These are phyloP conservation scores for Hylaeus volcanicus DNA, from an alignment of 1,140 invertebrate species.

Conservation along the genomic window DNA sequence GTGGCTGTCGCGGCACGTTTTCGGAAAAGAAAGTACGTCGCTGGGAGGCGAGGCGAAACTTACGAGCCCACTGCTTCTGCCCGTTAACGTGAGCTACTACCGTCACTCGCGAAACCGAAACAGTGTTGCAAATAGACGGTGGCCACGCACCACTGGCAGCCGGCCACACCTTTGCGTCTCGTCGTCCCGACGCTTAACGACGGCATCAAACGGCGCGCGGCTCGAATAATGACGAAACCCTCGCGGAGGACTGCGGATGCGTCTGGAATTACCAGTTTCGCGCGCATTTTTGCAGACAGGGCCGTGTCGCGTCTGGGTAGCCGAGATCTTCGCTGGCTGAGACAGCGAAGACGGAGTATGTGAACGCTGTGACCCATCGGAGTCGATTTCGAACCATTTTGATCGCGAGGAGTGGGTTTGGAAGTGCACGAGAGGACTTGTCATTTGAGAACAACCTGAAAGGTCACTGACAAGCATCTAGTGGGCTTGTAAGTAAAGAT, in stretches of 20 bases:
- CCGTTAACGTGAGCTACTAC: constrained; percentile 20
- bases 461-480: too few species aligned
- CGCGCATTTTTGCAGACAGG: constrained; percentile 48
- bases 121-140: constrained; percentile 27
- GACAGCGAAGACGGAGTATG: too few species aligned
- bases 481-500: too few species aligned
- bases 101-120: constrained; percentile 14
- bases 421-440: too few species aligned
- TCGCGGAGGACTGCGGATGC: not conserved
- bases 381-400: too few species aligned
- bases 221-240: constrained; percentile 48
- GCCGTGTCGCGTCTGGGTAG: not conserved
- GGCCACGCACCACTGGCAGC: constrained; percentile 14
- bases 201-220: constrained; percentile 45
- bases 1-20: not conserved
- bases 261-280: constrained; percentile 41
- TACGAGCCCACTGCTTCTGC: not conserved
- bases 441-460: too few species aligned
- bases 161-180: constrained; percentile 47
- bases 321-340: too few species aligned
- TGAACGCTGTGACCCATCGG: too few species aligned
- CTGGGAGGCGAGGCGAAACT: not conserved
- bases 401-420: too few species aligned
- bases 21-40: not conserved
- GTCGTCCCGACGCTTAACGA: constrained; percentile 45